Conservation (phyloP, 2,888 invertebrate genomes). For the Disparrhopalites patrizii region DNA sequence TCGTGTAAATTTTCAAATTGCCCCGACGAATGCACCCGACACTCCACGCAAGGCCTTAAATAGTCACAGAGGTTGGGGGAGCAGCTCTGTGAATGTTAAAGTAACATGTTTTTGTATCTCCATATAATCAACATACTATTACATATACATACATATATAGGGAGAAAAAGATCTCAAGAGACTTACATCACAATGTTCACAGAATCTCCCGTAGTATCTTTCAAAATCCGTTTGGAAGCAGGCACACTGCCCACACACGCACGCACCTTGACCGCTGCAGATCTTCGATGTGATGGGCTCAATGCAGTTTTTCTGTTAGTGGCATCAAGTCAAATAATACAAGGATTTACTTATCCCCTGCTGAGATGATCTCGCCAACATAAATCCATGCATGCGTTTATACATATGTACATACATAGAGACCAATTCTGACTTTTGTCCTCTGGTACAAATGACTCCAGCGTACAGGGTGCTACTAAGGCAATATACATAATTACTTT, state of each 20-base stretch:
- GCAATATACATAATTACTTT: too few relatives aligned
- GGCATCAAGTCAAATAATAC: too few relatives aligned
- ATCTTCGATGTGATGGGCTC: constrained; percentile 23
- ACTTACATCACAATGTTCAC: constrained; percentile 25
- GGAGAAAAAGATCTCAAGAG: too few relatives aligned
- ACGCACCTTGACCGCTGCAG: constrained; percentile 20
- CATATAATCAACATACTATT: neutral
- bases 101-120: neutral
- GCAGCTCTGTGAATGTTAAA: constrained; percentile 16
- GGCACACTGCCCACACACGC: constrained; percentile 23
- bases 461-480: too few relatives aligned
- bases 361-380: too few relatives aligned
- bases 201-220: constrained; percentile 20
- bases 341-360: too few relatives aligned
- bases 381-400: too few relatives aligned
- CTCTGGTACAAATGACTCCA: too few relatives aligned
- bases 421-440: too few relatives aligned
- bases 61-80: constrained; percentile 13
- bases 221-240: constrained; percentile 26
- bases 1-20: constrained; percentile 1
- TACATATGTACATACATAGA: too few relatives aligned
- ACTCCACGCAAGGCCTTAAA: constrained; percentile 21
- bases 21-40: constrained; percentile 9
- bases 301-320: constrained; percentile 25
- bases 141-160: too few relatives aligned